phyloP scores from a whole-genome alignment of 2,888 invertebrate genomes.

The Autographa pulchrina region DNA sequence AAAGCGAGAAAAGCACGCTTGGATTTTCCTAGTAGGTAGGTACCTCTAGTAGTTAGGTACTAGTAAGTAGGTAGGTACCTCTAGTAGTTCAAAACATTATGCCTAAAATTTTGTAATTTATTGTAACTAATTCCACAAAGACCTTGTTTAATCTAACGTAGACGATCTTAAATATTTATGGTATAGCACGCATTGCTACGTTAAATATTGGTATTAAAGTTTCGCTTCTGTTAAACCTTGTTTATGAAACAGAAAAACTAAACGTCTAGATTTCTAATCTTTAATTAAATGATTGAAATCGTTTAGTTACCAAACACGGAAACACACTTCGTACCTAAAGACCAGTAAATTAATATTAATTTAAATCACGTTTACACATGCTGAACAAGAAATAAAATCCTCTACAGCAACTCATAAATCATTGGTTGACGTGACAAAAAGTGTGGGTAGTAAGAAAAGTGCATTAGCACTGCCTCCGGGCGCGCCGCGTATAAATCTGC shows the following conservation, averaged over 20 bases:
- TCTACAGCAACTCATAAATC: conserved; percentile 41
- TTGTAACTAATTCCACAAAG: not conserved
- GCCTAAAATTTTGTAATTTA: not conserved
- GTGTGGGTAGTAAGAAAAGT: conserved; percentile 54
- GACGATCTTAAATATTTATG: not conserved
- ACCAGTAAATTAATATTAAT: not conserved
- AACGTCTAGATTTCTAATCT: not conserved
- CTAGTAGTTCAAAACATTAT: too few species aligned
- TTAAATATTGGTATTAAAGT: not conserved
- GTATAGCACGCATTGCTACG: not conserved
- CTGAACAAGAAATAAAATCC: conserved; percentile 21
- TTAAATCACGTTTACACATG: not conserved
- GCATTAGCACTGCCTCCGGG: conserved; percentile 59
- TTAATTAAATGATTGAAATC: not conserved
- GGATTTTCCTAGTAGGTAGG: not conserved
- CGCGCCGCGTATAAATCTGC: conserved; percentile 62
- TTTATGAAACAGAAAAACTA: not conserved
- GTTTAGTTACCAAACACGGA: not conserved
- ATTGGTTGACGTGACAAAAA: conserved; percentile 55
- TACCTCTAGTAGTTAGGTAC: too few species aligned
- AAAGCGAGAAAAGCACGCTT: not conserved
- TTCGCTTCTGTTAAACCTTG: not conserved
- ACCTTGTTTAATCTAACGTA: not conserved
- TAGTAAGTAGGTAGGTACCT: too few species aligned
- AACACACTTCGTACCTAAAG: not conserved